These are phyloP conservation scores for Probosciger aterrimus DNA, from an alignment of 2,113 vertebrate species.

Conservation along the genomic window DNA sequence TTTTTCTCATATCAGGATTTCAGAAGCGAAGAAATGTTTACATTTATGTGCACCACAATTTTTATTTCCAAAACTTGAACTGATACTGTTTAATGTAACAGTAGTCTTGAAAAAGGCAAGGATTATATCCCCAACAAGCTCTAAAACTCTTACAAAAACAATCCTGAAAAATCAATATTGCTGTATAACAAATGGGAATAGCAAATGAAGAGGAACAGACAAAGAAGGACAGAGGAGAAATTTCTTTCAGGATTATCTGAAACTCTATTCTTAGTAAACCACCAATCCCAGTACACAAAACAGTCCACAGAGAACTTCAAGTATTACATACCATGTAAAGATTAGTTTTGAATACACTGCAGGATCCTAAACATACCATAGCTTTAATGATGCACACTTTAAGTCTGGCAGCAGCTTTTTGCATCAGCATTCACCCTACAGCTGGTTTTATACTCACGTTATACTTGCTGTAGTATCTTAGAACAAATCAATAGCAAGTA, in stretches of 20 bases:
- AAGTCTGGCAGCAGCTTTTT: not conserved
- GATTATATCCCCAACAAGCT: not conserved
- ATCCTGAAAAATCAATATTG: not conserved
- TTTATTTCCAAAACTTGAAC: not conserved
- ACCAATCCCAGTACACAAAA: not conserved
- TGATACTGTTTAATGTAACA: not conserved
- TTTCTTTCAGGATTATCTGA: not conserved
- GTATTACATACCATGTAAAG: not conserved
- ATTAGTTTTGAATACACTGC: not conserved
- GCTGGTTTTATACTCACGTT: not conserved
- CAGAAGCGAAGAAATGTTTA: not conserved
- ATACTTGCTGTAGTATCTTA: not conserved
- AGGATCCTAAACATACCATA: not conserved
- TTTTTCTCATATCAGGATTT: not conserved
- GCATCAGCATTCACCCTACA: not conserved
- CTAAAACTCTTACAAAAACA: not conserved
- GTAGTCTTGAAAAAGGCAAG: not conserved
- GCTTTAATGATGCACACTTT: not conserved
- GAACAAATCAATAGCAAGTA: not conserved
- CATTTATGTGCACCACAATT: rapidly evolving
- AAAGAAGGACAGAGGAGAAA: not conserved
- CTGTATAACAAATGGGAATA: not conserved
- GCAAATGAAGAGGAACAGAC: not conserved
- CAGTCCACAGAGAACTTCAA: not conserved
- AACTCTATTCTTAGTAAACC: not conserved